phyloP scores from a whole-genome alignment of 2,797 vertebrate species.

The Darevskia nairensis region DNA sequence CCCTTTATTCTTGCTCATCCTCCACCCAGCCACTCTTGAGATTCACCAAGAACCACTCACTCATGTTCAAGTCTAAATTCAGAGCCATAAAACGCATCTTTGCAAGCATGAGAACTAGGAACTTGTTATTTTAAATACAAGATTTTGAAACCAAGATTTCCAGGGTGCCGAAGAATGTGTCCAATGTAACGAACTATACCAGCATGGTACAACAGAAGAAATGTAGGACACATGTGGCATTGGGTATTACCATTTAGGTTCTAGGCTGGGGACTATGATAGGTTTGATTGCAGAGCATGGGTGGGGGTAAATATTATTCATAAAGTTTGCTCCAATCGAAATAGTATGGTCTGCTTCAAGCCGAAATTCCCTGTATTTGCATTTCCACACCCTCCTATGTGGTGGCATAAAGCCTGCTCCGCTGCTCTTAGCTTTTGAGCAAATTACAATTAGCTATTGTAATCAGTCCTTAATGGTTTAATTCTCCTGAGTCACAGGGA shows the following conservation, averaged over 20 bases:
- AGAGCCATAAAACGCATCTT: neutral
- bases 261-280: neutral
- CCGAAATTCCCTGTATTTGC: constrained; percentile 12
- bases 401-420: constrained; percentile 64
- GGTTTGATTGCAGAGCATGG: neutral
- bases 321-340: neutral
- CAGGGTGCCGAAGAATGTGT: neutral
- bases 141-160: neutral
- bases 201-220: neutral
- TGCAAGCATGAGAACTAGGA: neutral
- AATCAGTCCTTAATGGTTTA: constrained; percentile 73
- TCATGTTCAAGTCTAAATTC: neutral
- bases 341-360: neutral
- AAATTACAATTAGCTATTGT: constrained; percentile 76
- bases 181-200: neutral
- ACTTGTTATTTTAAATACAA: neutral
- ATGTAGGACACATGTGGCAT: no score
- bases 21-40: neutral
- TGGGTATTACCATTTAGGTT: neutral
- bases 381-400: neutral
- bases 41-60: neutral
- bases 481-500: constrained; percentile 63
- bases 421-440: constrained; percentile 70
- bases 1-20: neutral
- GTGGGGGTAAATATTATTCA: neutral